Conservation (phyloP, 1,140 invertebrate species). For the Lanistes nyassanus region DNA sequence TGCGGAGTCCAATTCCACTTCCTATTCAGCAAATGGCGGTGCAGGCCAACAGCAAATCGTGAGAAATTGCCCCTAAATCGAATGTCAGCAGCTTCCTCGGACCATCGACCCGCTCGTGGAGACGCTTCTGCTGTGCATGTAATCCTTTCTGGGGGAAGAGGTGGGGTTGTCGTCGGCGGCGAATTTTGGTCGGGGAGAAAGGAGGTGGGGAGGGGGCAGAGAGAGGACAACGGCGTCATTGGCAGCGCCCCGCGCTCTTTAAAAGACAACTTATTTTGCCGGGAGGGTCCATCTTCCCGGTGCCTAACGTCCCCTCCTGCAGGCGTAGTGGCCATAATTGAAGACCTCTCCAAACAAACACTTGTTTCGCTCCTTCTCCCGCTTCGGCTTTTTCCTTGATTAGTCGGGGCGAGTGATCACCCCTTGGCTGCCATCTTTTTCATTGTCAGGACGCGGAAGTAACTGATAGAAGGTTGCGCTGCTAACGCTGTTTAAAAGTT, state of each 20-base stretch:
- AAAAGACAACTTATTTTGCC: constrained; percentile 39
- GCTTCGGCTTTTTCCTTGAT: constrained; percentile 33
- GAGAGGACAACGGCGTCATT: too few relatives aligned
- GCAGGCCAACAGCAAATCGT: constrained; percentile 27
- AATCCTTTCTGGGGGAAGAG: constrained; percentile 20
- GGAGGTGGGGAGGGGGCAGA: too few relatives aligned
- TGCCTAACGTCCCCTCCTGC: constrained; percentile 20
- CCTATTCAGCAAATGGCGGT: constrained; percentile 27
- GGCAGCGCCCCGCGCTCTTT: constrained; percentile 25
- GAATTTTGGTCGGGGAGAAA: constrained; percentile 11
- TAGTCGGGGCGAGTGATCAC: constrained; percentile 27
- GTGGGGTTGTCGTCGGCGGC: constrained; percentile 6
- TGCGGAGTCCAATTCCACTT: constrained; percentile 25
- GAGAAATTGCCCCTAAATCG: constrained; percentile 30
- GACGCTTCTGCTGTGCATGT: constrained; percentile 15
- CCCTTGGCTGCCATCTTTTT: constrained; percentile 29
- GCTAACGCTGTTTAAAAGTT: constrained; percentile 35
- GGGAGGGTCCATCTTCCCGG: constrained; percentile 14
- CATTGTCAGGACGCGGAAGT: constrained; percentile 28
- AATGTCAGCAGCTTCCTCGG: constrained; percentile 25
- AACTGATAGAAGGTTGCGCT: constrained; percentile 33
- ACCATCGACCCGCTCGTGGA: constrained; percentile 16
- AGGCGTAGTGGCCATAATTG: constrained; percentile 29
- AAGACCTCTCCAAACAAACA: constrained; percentile 39
- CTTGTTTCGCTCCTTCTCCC: constrained; percentile 32